phyloP scores from a whole-genome alignment of 1,140 invertebrate genomes.

The Copidosoma floridanum region DNA sequence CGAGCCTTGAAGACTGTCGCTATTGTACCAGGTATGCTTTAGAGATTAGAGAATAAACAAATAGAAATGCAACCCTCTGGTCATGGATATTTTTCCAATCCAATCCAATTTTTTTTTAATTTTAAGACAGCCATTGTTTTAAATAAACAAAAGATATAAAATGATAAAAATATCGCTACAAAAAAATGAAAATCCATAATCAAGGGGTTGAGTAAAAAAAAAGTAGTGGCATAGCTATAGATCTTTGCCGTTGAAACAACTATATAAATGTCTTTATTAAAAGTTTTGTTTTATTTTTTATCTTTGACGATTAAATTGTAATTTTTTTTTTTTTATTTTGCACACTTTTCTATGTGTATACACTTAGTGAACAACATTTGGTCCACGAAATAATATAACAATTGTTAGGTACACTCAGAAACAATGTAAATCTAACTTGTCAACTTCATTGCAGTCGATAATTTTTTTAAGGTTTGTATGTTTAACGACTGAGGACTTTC shows the following conservation, averaged over 20 bases:
- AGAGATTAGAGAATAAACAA: constrained; percentile 17
- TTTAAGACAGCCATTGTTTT: too few relatives aligned
- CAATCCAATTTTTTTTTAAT: not conserved
- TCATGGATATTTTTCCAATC: not conserved
- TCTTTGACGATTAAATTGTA: constrained; percentile 6
- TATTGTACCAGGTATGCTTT: constrained; percentile 92
- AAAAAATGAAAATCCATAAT: not conserved
- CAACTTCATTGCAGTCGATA: too few relatives aligned
- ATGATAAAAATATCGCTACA: not conserved
- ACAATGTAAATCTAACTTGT: too few relatives aligned
- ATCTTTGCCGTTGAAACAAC: constrained; percentile 32
- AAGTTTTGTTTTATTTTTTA: constrained; percentile 1
- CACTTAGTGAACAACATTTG: constrained; percentile 4
- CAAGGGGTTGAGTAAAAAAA: constrained; percentile 14
- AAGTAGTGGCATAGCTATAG: constrained; percentile 38
- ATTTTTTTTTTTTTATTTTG: constrained; percentile 17
- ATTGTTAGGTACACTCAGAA: constrained; percentile 8
- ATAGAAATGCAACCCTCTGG: too few relatives aligned
- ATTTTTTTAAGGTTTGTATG: constrained; percentile 25
- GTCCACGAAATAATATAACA: not conserved
- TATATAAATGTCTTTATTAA: constrained; percentile 1
- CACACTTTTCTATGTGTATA: constrained; percentile 11
- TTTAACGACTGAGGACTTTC: too few relatives aligned
- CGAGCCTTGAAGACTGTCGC: constrained; percentile 98
- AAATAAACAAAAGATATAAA: too few relatives aligned